A percentile compares a stretch with the other conserved stretches of the same genome.
These are phyloP conservation scores for Diorhabda carinulata DNA, from an alignment of 1,140 invertebrate genomes.

Conservation along the genomic window DNA sequence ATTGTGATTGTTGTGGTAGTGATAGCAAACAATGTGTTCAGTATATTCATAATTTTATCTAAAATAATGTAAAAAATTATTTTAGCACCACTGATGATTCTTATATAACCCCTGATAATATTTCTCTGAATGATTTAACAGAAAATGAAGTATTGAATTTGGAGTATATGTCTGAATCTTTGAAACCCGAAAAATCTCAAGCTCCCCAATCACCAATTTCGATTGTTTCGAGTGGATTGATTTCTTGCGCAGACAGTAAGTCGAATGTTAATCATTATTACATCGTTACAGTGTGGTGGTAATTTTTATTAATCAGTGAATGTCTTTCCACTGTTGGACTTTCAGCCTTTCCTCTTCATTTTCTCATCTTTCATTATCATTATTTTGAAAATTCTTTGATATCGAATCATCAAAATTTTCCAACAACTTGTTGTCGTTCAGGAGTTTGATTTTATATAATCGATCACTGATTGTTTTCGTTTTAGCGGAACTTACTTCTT, in stretches of 20 bases:
- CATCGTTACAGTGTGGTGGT: too few species aligned
- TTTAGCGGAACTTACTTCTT: constrained; percentile 33
- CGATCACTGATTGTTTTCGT: constrained; percentile 7
- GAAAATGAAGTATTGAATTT: constrained; percentile 10
- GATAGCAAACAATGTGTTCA: neutral
- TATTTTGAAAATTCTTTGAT: too few species aligned
- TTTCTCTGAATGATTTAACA: constrained; percentile 2
- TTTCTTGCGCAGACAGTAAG: constrained; percentile 46
- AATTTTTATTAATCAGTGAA: too few species aligned
- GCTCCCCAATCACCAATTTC: constrained; percentile 27
- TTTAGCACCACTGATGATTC: constrained; percentile 22
- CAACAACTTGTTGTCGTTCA: neutral
- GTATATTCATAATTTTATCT: neutral
- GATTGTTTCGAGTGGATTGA: constrained; percentile 29
- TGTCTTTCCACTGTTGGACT: too few species aligned
- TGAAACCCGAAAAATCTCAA: constrained; percentile 1
- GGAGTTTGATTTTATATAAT: constrained; percentile 1
- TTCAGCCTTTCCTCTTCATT: too few species aligned
- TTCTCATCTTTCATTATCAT: too few species aligned
- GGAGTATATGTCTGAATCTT: neutral
- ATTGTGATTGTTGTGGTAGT: too few species aligned
- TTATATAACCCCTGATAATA: constrained; percentile 25
- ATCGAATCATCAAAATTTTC: neutral
- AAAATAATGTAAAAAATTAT: neutral
- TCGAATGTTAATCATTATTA: neutral